These are phyloP conservation scores for Pteropus alecto DNA, from an alignment of 2,113 vertebrate genomes.

Conservation along the genomic window DNA sequence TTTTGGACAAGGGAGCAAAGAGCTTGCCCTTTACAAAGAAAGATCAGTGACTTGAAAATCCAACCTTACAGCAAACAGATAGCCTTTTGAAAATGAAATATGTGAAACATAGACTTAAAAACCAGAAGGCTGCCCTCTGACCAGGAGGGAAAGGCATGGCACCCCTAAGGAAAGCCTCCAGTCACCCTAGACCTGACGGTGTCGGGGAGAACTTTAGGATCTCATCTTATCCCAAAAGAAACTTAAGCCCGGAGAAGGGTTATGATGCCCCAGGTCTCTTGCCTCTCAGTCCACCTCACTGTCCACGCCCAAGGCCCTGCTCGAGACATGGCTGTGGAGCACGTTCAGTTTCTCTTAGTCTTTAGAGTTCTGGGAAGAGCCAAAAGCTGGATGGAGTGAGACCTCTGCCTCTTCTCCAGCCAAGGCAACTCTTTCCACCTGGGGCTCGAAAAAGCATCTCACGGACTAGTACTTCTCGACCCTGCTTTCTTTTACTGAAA, in stretches of 20 bases:
- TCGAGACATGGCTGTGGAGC: neutral
- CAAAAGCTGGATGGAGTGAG: neutral
- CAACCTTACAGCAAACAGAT: neutral
- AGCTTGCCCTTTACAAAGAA: neutral
- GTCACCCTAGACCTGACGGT: neutral
- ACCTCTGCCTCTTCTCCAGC: neutral
- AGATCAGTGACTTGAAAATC: neutral
- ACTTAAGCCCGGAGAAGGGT: neutral
- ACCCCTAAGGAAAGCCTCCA: neutral
- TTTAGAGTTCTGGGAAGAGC: neutral
- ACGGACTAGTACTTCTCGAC: neutral
- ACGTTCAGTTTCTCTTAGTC: neutral
- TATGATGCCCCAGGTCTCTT: neutral
- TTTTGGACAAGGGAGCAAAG: neutral
- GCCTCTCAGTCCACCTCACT: neutral
- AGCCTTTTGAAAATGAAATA: neutral
- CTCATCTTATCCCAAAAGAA: neutral
- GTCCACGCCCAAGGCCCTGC: neutral
- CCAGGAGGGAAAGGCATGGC: neutral
- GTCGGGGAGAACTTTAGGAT: neutral
- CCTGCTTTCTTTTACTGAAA: neutral
- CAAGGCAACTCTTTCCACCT: neutral
- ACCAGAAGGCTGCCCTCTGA: neutral
- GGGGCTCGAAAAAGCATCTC: neutral
- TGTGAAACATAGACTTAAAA: neutral